Evolutionary conservation across 2,888 invertebrate genomes (phyloP), one percentile per base, ranked within the genome.

Genomic region (Biston betularia): DNA sequence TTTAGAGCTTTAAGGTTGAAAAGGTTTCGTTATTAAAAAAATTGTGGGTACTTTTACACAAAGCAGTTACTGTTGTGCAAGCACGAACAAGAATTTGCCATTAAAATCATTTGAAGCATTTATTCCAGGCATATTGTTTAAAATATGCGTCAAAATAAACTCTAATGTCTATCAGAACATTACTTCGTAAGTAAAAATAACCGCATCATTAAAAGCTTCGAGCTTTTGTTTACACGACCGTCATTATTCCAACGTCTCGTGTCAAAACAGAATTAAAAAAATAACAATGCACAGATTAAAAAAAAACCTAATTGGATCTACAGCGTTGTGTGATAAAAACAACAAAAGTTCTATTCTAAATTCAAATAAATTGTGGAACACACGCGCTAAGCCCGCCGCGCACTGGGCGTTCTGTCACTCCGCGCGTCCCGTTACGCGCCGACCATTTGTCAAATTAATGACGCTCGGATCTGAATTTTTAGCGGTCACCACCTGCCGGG

Each of bases 401-500:
- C 80, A 75, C 82, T 61, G 75, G 78, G 73, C 75, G 75, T 75
- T 78, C 74, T 75, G 78, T 78, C 79, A 63, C 62, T 63, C 67
- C 33, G 33, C 67, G 75, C 81, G 77, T 79, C 74, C 80, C 81
- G 80, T 80, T 81, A 79, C 81, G 76, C 79, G 79, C 79, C 67
- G 67, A 77, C 83, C 89, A 90, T 92, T 90, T 91, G 89, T 91
- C 90, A 90, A 89, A 87, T 86, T 90, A 90, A 92, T 89, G 89
- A 66, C 66, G 62, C 62, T 48, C 53, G 81, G 83, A 86, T 85
- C 86, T 89, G 87, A 86, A 85, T 87, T 90, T 88, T 81, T 83
- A 81, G 80, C 81, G 79, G 79, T 77, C 80, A 81, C 82, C 85
- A 86, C 68, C 69, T 71, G 72, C 62, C 65, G 50, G 24, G 49